These are phyloP conservation scores for Zoroaster sp. DNA, from an alignment of 53 echinoderm and acorn worm species.

Conservation along the genomic window DNA sequence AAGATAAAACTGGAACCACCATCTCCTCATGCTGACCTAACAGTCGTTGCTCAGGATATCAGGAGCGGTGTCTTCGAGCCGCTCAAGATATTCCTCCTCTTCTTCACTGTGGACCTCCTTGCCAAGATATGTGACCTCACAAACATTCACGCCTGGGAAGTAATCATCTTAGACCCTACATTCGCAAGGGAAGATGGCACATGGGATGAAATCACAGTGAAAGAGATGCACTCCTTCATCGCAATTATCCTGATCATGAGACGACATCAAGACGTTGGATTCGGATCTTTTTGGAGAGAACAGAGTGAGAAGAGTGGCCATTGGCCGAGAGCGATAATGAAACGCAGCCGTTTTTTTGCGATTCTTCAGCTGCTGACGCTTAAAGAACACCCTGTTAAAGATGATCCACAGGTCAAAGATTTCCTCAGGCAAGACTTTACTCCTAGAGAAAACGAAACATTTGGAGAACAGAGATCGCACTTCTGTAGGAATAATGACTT, in stretches of 20 bases:
- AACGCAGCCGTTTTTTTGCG: slow-evolving; percentile 22
- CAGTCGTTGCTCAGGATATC: background rate
- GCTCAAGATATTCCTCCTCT: slow-evolving; percentile 4
- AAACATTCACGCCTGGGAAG: background rate
- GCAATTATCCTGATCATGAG: slow-evolving; percentile 14
- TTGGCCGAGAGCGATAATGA: slow-evolving; percentile 11
- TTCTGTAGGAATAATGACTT: background rate
- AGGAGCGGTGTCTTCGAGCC: background rate
- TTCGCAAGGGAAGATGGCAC: background rate
- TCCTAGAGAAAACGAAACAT: background rate
- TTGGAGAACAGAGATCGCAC: background rate
- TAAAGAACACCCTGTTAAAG: background rate
- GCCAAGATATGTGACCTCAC: slow-evolving; percentile 3
- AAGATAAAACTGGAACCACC: background rate
- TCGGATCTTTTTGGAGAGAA: slow-evolving; percentile 21
- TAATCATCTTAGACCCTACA: background rate
- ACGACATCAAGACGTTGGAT: background rate
- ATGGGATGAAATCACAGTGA: slow-evolving; percentile 4
- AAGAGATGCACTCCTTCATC: slow-evolving; percentile 17
- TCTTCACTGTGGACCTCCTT: slow-evolving; percentile 13
- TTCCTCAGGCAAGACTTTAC: background rate
- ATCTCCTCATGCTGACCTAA: background rate
- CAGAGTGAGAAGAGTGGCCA: background rate
- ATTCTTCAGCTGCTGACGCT: background rate
- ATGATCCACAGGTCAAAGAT: background rate